These are phyloP conservation scores for Volucella bombylans DNA, from an alignment of 2,888 invertebrate species.

Conservation along the genomic window DNA sequence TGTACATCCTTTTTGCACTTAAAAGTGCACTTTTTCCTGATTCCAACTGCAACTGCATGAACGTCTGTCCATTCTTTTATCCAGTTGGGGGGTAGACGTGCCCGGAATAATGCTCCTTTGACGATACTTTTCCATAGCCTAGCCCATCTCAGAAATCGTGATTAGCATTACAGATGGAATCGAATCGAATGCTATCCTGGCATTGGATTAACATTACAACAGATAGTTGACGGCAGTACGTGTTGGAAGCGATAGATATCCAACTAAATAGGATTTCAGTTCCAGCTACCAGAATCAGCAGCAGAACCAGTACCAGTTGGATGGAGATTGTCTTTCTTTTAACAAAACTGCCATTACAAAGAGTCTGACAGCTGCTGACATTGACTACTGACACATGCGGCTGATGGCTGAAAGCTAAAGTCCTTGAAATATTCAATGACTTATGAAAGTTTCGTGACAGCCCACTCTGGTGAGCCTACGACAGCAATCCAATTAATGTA, in stretches of 20 bases:
- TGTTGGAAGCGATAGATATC: slow-evolving; percentile 39
- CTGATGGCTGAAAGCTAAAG: slow-evolving; percentile 1
- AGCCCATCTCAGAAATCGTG: slow-evolving; percentile 47
- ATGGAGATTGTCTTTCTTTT: slow-evolving; percentile 10
- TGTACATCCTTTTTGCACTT: slow-evolving; percentile 41
- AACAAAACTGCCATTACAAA: slow-evolving; percentile 30
- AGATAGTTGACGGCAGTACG: slow-evolving; percentile 37
- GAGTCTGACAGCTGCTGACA: slow-evolving; percentile 36
- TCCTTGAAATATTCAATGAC: slow-evolving; percentile 51
- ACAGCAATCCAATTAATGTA: neutral
- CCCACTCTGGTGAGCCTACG: slow-evolving; percentile 11
- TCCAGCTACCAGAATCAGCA: too few species aligned
- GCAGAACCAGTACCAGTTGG: neutral
- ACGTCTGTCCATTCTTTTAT: slow-evolving; percentile 11
- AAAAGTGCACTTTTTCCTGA: slow-evolving; percentile 45
- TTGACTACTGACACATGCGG: slow-evolving; percentile 25
- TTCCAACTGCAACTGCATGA: slow-evolving; percentile 15
- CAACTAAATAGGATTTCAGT: neutral
- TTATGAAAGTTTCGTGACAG: slow-evolving; percentile 18
- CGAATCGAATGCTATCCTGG: slow-evolving; percentile 59
- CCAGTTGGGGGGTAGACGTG: slow-evolving; percentile 29
- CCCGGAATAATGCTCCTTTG: slow-evolving; percentile 47
- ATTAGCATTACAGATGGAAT: slow-evolving; percentile 62
- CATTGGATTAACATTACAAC: slow-evolving; percentile 49
- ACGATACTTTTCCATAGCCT: slow-evolving; percentile 2